These are phyloP conservation scores for Pecten maximus DNA, from an alignment of 2,888 invertebrate genomes.

Conservation along the genomic window DNA sequence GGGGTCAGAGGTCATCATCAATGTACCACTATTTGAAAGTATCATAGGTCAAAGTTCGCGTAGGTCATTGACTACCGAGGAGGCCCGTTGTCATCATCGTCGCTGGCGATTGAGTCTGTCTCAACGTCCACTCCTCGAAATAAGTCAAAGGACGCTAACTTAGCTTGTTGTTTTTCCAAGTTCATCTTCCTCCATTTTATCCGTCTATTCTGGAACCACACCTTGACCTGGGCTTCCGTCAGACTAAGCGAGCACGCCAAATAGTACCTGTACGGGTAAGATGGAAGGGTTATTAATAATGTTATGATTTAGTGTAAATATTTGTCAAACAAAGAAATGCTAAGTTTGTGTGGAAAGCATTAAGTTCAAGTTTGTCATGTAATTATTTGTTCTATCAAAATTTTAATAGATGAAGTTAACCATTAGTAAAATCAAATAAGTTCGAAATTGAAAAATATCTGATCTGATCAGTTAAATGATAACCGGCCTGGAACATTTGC, in stretches of 20 bases:
- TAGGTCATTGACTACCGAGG: neutral
- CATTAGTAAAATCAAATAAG: no score
- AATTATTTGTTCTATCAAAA: no score
- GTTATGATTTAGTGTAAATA: no score
- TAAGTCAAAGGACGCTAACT: constrained; percentile 62
- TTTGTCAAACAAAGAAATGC: neutral
- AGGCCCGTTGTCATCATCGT: constrained; percentile 8
- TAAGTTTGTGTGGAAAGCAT: no score
- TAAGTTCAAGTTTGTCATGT: no score
- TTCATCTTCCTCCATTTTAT: constrained; percentile 98
- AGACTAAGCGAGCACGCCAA: constrained; percentile 93
- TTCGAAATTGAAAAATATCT: no score
- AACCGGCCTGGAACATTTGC: no score
- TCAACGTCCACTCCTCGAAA: constrained; percentile 57
- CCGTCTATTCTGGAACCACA: constrained; percentile 84
- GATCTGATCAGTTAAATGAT: no score
- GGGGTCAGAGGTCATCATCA: neutral
- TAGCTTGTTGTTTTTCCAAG: constrained; percentile 89
- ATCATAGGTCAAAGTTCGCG: neutral
- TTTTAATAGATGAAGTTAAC: no score
- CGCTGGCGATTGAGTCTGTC: constrained; percentile 53
- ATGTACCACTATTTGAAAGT: neutral
- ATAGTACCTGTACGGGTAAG: constrained; percentile 86
- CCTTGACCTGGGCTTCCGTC: constrained; percentile 92
- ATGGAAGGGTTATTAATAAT: neutral